Evolutionary conservation across 1,140 invertebrate genomes (phyloP), one percentile per base, ranked within the genome.

Genomic region (Chironomus striatipennis): DNA sequence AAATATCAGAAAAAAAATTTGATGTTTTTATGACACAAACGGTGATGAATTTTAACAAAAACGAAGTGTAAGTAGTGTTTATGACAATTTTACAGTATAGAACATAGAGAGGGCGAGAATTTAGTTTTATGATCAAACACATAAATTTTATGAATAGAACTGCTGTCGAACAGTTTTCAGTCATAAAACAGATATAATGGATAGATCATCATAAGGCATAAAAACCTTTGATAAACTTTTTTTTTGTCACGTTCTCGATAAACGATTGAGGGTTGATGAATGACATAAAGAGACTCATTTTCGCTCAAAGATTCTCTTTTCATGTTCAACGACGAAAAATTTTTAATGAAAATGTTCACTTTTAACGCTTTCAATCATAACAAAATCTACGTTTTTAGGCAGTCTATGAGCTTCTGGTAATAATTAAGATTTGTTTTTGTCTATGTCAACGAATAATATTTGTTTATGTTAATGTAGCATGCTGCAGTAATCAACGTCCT

Each of bases 141-240:
- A 47, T 47, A 15, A 47, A 47, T 57, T n/a, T 57, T 57, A 57
- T 57, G 47, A 57, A 57, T 57, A 57, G 47, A n/a, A n/a, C 47
- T 57, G 47, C 47, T n/a, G 43, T 47, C 43, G 47, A 57, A n/a
- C n/a, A 57, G 47, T 57, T 57, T 57, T n/a, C 12, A 57, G 47
- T 57, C 47, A 15, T 57, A 57, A 57, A 57, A 57, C 12, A 57
- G 47, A 57, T 34, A 34, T 34, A 34, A 34, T 57, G 47, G 12
- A n/a, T 57, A 57, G 47, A 57, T 57, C 47, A 57, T 57, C 47
- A 57, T n/a, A n/a, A 57, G 47, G 12, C 47, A 57, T 57, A 57
- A 57, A 34, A 57, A 57, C 47, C 47, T 57, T 57, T 57, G 47
- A 57, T 57, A 57, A n/a, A 57, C 47, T 57, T 57, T 57, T 34